Percentiles rank a stretch among this genome's conserved stretches.
Evolutionary conservation across 2,113 vertebrate genomes (phyloP).

Genomic region (Sakesphorus luctuosus): DNA sequence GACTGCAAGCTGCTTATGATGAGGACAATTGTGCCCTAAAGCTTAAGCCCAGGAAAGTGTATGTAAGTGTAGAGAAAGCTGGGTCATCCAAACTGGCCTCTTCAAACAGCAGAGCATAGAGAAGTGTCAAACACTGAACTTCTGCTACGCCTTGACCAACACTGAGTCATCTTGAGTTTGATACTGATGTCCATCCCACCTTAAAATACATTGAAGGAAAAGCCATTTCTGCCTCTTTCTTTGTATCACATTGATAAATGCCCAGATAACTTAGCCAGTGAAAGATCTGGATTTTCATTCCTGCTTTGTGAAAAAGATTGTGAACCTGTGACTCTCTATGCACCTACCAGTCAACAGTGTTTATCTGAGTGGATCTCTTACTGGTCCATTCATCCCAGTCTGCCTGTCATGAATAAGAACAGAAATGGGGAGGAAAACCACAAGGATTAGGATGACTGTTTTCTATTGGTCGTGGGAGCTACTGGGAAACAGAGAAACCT

Average conservation of each 20-base stretch:
- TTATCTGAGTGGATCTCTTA: background rate
- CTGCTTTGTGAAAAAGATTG: background rate
- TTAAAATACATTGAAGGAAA: background rate
- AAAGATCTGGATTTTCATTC: background rate
- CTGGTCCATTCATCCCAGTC: background rate
- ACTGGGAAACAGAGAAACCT: background rate
- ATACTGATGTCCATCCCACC: accelerated
- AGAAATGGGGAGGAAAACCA: accelerated
- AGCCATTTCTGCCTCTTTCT: background rate
- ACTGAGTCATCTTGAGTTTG: background rate
- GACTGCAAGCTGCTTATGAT: background rate
- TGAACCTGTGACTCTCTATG: accelerated
- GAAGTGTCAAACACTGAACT: background rate
- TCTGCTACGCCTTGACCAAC: background rate
- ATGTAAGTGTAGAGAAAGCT: background rate
- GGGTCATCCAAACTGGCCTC: background rate
- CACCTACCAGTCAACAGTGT: background rate
- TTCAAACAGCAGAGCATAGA: background rate
- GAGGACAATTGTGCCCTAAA: background rate
- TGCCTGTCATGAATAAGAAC: accelerated
- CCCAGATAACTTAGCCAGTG: background rate
- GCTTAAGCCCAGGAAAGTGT: background rate
- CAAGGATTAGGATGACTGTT: background rate
- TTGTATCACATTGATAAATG: background rate
- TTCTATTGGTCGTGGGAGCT: background rate